Evolutionary conservation across 2,888 invertebrate species (phyloP).

Genomic region (Teleogryllus oceanicus): DNA sequence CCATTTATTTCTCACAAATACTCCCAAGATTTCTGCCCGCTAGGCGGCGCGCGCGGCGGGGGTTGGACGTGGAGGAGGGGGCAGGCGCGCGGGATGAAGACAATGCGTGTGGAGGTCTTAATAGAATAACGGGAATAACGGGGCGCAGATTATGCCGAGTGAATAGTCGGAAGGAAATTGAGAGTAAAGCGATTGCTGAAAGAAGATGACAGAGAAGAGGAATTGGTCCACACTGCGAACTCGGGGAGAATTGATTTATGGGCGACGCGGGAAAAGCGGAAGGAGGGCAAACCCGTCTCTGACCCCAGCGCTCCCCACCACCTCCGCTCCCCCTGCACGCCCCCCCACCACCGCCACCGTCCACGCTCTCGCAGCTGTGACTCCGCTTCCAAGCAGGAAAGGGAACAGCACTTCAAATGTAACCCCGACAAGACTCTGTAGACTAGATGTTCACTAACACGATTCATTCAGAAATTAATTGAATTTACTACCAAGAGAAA

Average conservation of each 20-base stretch:
- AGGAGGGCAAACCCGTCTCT: not conserved
- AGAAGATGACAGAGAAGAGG: constrained; percentile 18
- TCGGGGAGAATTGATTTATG: constrained; percentile 3
- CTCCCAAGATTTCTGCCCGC: too few species aligned
- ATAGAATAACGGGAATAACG: not conserved
- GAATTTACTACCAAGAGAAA: too few species aligned
- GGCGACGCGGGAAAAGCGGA: not conserved
- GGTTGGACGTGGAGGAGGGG: too few species aligned
- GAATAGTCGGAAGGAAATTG: constrained; percentile 6
- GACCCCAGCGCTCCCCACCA: not conserved
- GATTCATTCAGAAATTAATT: too few species aligned
- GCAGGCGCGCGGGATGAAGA: not conserved
- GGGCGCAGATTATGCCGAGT: not conserved
- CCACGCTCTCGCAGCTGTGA: too few species aligned
- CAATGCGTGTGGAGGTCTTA: not conserved
- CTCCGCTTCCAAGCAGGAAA: too few species aligned
- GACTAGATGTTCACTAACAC: too few species aligned
- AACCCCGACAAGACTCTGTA: too few species aligned
- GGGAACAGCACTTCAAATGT: too few species aligned
- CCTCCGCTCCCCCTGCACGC: not conserved
- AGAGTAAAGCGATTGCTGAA: constrained; percentile 18
- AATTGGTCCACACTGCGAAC: not conserved
- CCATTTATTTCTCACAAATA: too few species aligned
- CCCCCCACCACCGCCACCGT: not conserved
- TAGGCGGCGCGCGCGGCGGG: too few species aligned